phyloP scores from a whole-genome alignment of 2,888 invertebrate species.

The Nyleta sp. region DNA sequence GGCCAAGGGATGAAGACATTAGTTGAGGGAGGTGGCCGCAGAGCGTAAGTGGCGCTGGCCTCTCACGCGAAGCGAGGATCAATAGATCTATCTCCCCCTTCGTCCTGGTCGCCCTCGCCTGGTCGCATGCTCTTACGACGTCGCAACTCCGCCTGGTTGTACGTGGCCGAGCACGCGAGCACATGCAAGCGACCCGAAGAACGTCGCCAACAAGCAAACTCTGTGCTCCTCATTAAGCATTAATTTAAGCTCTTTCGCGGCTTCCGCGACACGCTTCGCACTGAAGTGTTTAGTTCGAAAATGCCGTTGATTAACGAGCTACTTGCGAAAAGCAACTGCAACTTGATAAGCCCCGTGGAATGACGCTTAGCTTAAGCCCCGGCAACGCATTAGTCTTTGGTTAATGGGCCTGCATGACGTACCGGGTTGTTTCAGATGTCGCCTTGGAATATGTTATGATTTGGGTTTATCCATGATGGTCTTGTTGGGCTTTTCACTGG shows the following conservation, averaged over 20 bases:
- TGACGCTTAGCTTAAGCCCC: conserved; percentile 37
- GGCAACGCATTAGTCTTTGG: conserved; percentile 39
- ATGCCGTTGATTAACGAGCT: conserved; percentile 59
- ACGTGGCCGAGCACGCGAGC: conserved; percentile 50
- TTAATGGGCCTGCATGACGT: conserved; percentile 45
- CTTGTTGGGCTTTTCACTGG: conserved; percentile 17
- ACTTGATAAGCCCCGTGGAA: conserved; percentile 49
- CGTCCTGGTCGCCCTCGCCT: conserved; percentile 66
- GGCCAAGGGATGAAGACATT: conserved; percentile 78
- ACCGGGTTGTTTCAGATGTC: conserved; percentile 24
- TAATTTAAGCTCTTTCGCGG: conserved; percentile 68
- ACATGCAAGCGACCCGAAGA: conserved; percentile 16
- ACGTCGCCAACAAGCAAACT: conserved; percentile 65
- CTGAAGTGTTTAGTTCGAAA: conserved; percentile 50
- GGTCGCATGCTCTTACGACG: conserved; percentile 68
- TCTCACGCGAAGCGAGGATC: conserved; percentile 78
- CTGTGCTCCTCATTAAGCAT: conserved; percentile 68
- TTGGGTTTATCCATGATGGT: conserved; percentile 34
- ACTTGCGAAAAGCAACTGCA: conserved; percentile 42
- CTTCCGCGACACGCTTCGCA: conserved; percentile 51
- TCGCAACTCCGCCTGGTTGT: conserved; percentile 53
- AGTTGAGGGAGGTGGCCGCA: conserved; percentile 73
- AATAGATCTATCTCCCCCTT: conserved; percentile 71
- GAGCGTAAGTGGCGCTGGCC: conserved; percentile 77
- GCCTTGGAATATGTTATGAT: conserved; percentile 38